Conservation (phyloP, 1,140 invertebrate species). For the Meloidogyne floridensis region DNA sequence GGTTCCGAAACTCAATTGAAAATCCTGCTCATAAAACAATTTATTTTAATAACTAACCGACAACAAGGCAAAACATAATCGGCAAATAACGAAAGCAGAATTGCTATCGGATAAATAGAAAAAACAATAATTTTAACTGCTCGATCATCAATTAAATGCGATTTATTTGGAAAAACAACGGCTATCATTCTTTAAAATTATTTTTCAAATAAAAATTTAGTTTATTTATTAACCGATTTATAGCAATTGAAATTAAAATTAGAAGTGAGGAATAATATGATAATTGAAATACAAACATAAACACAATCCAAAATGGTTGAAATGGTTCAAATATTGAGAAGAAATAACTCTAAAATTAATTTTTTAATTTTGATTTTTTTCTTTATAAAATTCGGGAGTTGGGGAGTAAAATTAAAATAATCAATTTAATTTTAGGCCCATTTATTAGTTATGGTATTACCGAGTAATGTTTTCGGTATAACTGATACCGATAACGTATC, state of each 20-base stretch:
- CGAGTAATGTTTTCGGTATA: no score
- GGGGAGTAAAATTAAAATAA: no score
- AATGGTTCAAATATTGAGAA: background rate
- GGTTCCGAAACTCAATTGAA: no score
- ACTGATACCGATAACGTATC: no score
- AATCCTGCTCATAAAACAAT: background rate
- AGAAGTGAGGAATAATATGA: background rate
- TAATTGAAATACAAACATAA: constrained; percentile 4
- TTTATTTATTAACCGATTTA: background rate
- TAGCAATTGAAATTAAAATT: background rate
- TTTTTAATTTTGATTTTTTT: background rate
- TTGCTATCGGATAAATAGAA: background rate
- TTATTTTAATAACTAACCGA: background rate
- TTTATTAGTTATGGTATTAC: no score
- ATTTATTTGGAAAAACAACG: background rate
- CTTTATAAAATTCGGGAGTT: no score
- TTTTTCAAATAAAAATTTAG: background rate
- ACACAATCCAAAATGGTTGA: background rate
- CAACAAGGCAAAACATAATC: background rate
- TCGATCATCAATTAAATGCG: background rate
- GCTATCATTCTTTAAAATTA: background rate
- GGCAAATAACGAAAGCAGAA: background rate
- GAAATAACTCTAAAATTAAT: background rate
- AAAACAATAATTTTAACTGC: background rate
- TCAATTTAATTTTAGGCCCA: no score